These are phyloP conservation scores for Apteryx owenii DNA, from an alignment of 2,113 vertebrate genomes.

Conservation along the genomic window DNA sequence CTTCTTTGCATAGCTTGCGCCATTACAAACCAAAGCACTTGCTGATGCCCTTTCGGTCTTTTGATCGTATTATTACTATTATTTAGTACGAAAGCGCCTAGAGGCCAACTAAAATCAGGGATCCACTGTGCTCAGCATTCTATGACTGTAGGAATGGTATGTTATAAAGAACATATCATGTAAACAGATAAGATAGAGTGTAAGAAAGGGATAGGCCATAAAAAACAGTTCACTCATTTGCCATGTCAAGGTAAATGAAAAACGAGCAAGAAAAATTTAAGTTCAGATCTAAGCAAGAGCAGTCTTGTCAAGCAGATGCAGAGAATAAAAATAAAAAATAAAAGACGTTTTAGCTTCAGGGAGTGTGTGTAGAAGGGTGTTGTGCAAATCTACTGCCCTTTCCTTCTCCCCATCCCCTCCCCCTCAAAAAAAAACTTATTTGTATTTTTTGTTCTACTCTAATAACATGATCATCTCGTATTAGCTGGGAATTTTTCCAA, in stretches of 20 bases:
- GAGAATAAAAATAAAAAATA: not conserved
- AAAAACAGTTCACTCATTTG: not conserved
- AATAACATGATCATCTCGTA: not conserved
- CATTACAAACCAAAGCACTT: not conserved
- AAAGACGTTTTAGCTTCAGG: not conserved
- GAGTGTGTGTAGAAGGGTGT: fast-evolving
- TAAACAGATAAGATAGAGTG: not conserved
- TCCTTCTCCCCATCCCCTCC: too few relatives aligned
- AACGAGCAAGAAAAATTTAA: not conserved
- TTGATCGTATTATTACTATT: not conserved
- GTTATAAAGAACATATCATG: not conserved
- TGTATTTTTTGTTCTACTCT: not conserved
- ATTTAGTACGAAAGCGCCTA: not conserved
- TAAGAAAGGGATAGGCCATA: not conserved
- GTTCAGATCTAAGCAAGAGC: not conserved
- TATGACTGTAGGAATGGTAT: not conserved
- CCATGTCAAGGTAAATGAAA: not conserved
- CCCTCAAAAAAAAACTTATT: not conserved
- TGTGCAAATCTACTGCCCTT: not conserved
- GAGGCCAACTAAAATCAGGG: not conserved
- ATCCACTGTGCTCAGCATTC: not conserved
- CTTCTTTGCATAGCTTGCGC: not conserved
- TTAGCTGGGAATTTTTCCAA: not conserved
- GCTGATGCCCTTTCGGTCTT: not conserved
- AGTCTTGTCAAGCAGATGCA: not conserved